Conservation (phyloP, 2,888 invertebrate species). For the Trichopria drosophilae region DNA sequence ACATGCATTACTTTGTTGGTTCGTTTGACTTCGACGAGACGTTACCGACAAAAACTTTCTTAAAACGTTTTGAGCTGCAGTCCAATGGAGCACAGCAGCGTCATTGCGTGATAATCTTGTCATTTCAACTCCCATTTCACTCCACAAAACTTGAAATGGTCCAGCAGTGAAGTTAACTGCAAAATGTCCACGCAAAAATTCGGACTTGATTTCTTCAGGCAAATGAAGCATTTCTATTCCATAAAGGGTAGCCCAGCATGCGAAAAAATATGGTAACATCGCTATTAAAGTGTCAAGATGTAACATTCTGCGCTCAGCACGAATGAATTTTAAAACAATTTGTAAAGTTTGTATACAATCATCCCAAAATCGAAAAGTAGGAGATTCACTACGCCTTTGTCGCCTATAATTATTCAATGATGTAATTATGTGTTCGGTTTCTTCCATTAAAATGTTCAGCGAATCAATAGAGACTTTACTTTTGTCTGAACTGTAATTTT, state of each 20-base stretch:
- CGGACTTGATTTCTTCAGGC: neutral
- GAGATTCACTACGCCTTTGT: neutral
- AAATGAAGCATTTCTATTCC: neutral
- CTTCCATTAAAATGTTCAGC: neutral
- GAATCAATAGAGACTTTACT: neutral
- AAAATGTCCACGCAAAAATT: neutral
- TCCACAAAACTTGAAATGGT: neutral
- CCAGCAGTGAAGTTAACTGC: neutral
- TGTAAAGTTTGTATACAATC: neutral
- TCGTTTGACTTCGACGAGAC: neutral
- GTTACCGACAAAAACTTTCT: neutral
- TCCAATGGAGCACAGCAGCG: slow-evolving; percentile 1
- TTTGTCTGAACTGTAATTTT: too few relatives aligned
- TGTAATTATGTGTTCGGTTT: neutral
- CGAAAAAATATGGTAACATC: too few relatives aligned
- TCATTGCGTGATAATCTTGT: slow-evolving; percentile 1
- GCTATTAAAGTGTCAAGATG: too few relatives aligned
- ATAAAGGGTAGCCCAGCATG: neutral
- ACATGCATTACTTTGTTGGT: neutral
- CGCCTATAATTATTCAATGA: neutral
- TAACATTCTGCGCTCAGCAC: neutral
- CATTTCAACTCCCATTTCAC: neutral
- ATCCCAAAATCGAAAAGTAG: slow-evolving; percentile 5
- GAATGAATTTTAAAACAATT: neutral
- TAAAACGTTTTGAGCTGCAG: slow-evolving; percentile 3